Percentiles rank a stretch among this genome's conserved stretches.
Conservation (phyloP, 2,797 vertebrate species). For the Cyclura pinguis region DNA sequence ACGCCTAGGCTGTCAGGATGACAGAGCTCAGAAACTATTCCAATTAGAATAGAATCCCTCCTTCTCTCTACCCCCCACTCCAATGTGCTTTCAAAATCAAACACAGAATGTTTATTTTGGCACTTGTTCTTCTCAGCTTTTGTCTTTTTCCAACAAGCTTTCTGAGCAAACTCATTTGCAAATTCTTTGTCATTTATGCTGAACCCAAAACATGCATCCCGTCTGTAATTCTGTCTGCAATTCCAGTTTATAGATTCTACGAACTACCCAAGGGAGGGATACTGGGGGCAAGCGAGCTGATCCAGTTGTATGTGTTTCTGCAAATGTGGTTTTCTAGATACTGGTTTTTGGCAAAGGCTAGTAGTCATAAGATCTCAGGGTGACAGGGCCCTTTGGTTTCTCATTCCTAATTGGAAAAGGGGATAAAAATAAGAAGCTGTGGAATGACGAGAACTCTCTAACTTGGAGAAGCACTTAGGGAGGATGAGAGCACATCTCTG, state of each 20-base stretch:
- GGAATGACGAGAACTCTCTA: background rate
- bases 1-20: conserved; percentile 38
- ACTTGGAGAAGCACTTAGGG: background rate
- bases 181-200: conserved; percentile 58
- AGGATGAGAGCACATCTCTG: no score
- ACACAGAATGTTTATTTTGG: conserved; percentile 66
- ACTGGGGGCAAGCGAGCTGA: conserved; percentile 44
- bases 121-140: conserved; percentile 36
- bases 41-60: conserved; percentile 57
- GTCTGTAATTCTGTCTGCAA: conserved; percentile 54
- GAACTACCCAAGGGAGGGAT: background rate
- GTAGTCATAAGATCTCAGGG: background rate
- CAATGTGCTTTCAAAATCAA: conserved; percentile 54
- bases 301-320: conserved; percentile 43
- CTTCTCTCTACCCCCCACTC: background rate
- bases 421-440: background rate
- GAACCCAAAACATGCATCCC: conserved; percentile 54
- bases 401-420: background rate
- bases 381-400: background rate
- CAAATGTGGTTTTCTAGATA: conserved; percentile 42
- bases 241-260: conserved; percentile 59
- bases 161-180: conserved; percentile 1
- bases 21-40: conserved; percentile 57
- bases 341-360: conserved; percentile 26
- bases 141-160: conserved; percentile 42